Conservation (phyloP, 2,797 vertebrate species). For the Rhynchonycteris naso region DNA sequence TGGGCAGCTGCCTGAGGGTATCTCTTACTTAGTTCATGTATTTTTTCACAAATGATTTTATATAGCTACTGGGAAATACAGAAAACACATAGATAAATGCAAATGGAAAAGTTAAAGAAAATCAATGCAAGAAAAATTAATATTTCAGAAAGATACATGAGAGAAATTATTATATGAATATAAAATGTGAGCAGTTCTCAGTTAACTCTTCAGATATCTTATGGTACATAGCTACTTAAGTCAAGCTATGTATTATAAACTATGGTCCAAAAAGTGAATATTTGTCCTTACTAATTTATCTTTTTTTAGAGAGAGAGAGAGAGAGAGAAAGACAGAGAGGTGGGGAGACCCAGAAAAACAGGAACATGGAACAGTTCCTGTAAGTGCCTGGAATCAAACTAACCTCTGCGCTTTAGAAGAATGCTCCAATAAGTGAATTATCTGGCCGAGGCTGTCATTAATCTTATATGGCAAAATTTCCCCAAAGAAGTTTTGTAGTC, state of each 20-base stretch:
- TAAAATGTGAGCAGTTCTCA: background rate
- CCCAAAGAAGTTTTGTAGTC: background rate
- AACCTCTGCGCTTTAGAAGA: too few species aligned
- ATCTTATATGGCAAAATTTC: background rate
- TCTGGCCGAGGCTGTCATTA: too few species aligned
- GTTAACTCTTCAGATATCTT: background rate
- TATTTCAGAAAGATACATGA: background rate
- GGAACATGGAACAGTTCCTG: too few species aligned
- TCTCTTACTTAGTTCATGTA: background rate
- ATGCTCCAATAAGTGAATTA: too few species aligned
- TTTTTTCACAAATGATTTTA: background rate
- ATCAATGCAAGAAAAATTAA: background rate
- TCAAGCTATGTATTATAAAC: background rate
- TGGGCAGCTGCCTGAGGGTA: background rate
- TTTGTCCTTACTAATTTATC: background rate
- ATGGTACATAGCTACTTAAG: background rate
- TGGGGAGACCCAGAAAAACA: too few species aligned
- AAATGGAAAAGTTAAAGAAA: slow-evolving; percentile 7
- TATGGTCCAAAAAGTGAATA: background rate
- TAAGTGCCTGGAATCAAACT: too few species aligned
- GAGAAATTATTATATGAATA: background rate
- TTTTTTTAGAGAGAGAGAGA: too few species aligned
- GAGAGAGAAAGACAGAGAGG: too few species aligned
- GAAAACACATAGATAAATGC: background rate
- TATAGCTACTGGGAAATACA: background rate